Evolutionary conservation across 2,113 vertebrate species (phyloP).

Genomic region (Tachycineta bicolor): DNA sequence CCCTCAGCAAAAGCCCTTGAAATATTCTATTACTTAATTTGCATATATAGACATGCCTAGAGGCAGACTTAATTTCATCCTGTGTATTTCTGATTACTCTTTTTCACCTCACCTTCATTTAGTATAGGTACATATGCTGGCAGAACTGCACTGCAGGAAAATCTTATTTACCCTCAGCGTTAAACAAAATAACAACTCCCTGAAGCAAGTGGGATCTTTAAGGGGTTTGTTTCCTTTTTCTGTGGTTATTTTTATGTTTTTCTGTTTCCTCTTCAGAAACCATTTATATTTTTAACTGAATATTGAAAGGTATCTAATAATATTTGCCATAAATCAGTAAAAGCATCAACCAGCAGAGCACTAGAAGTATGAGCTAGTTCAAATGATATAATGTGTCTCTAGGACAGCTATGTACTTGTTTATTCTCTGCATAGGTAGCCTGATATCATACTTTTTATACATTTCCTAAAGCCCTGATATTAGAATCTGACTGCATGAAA

Average conservation of each 20-base stretch:
- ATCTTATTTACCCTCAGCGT: not conserved
- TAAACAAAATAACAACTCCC: not conserved
- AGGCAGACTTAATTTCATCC: not conserved
- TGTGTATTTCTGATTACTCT: not conserved
- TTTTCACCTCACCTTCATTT: not conserved
- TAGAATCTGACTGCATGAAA: not conserved
- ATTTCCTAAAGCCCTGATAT: not conserved
- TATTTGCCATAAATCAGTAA: not conserved
- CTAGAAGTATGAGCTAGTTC: not conserved
- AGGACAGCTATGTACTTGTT: not conserved
- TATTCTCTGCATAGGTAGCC: not conserved
- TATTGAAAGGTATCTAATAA: not conserved
- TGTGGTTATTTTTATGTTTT: rapidly evolving
- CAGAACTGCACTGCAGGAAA: not conserved
- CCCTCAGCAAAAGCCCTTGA: not conserved
- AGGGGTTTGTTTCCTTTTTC: not conserved
- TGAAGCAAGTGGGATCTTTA: not conserved
- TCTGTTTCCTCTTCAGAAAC: not conserved
- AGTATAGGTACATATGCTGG: not conserved
- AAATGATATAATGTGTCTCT: not conserved
- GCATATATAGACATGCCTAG: not conserved
- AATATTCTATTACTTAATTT: not conserved
- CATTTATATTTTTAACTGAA: not conserved
- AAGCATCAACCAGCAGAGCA: not conserved
- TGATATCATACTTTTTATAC: not conserved